Conservation (phyloP, 2,888 invertebrate species). For the Poecilus cupreus region DNA sequence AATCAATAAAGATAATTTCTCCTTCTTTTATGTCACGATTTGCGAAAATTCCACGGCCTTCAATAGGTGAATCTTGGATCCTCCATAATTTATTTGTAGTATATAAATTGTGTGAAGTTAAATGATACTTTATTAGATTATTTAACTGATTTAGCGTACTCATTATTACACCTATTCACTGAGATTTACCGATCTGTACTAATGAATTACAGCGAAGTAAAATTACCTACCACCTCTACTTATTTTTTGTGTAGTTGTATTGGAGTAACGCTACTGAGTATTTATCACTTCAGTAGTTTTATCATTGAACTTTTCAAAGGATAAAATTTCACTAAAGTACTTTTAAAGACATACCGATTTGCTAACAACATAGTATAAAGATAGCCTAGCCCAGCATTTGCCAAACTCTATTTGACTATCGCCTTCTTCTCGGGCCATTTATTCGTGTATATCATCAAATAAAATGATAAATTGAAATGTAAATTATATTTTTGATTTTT, state of each 20-base stretch:
- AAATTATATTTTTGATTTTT: too few relatives aligned
- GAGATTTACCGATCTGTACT: neutral
- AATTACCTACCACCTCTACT: conserved; percentile 24
- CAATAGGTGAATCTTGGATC: conserved; percentile 77
- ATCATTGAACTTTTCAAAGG: neutral
- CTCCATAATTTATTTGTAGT: conserved; percentile 72
- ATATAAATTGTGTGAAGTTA: conserved; percentile 6
- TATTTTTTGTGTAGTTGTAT: neutral
- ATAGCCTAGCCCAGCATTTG: too few relatives aligned
- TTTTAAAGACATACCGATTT: too few relatives aligned
- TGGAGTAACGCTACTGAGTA: neutral
- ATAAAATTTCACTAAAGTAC: too few relatives aligned
- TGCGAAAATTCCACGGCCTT: conserved; percentile 84
- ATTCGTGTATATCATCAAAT: too few relatives aligned
- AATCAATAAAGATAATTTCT: conserved; percentile 83
- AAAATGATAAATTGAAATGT: too few relatives aligned
- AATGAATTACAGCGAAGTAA: neutral
- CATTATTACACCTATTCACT: conserved; percentile 27
- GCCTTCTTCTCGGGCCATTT: too few relatives aligned
- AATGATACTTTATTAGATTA: conserved; percentile 8
- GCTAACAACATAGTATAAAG: too few relatives aligned
- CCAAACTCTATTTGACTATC: too few relatives aligned
- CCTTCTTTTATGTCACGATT: conserved; percentile 79
- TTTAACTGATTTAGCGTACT: conserved; percentile 14
- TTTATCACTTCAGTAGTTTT: neutral